Evolutionary conservation across 2,797 vertebrate genomes (phyloP).

Genomic region (Onychomys arenicola): DNA sequence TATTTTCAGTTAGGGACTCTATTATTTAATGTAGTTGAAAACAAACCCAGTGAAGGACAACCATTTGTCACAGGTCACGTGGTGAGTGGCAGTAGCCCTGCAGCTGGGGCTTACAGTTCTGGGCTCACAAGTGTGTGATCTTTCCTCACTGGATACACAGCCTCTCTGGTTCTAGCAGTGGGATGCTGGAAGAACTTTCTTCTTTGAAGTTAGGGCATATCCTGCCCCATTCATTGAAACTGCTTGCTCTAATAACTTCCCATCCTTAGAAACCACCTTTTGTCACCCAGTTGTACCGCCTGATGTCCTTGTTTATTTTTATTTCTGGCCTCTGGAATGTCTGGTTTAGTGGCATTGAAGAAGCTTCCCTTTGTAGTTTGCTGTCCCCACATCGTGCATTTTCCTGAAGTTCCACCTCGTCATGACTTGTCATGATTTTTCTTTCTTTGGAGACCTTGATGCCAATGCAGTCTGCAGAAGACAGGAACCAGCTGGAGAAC

Average conservation of each 20-base stretch:
- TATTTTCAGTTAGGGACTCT: neutral
- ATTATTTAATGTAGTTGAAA: slow-evolving; percentile 62
- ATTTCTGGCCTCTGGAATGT: neutral
- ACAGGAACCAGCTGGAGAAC: slow-evolving; percentile 86
- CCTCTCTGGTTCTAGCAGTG: slow-evolving; percentile 4
- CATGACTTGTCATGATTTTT: slow-evolving; percentile 23
- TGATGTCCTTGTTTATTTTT: slow-evolving; percentile 2
- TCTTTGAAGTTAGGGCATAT: neutral
- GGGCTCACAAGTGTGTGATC: neutral
- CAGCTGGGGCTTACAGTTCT: slow-evolving; percentile 24
- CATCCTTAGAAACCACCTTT: slow-evolving; percentile 28
- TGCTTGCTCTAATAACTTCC: slow-evolving; percentile 24
- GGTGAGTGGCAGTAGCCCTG: neutral
- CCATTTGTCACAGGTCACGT: slow-evolving; percentile 24
- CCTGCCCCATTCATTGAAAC: slow-evolving; percentile 24
- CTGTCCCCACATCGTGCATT: neutral
- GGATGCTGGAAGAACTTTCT: neutral
- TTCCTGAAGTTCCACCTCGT: slow-evolving; percentile 1
- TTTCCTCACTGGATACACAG: neutral
- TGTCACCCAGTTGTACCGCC: neutral
- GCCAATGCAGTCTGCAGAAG: slow-evolving; percentile 81
- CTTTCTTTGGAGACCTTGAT: slow-evolving; percentile 87
- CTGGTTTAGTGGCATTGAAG: neutral
- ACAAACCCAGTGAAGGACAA: slow-evolving; percentile 29
- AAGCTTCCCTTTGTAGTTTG: neutral